These are phyloP conservation scores for Argynnis bischoffii DNA, from an alignment of 2,888 invertebrate species.

Conservation along the genomic window DNA sequence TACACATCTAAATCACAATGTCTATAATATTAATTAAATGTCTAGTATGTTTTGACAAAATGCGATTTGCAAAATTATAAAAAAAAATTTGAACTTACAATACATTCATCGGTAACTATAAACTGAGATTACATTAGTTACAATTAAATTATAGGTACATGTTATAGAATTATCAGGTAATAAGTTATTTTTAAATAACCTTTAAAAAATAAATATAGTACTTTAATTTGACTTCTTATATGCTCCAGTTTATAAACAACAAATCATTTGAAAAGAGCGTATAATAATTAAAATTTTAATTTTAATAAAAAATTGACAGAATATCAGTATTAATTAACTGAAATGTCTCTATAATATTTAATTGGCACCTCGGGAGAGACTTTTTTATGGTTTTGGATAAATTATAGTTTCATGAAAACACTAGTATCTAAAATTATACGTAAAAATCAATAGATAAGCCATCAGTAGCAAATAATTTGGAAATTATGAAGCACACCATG, in stretches of 20 bases:
- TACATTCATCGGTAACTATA: slow-evolving; percentile 43
- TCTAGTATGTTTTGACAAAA: slow-evolving; percentile 39
- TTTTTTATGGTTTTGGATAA: neutral
- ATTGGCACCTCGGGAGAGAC: slow-evolving; percentile 47
- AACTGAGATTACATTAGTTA: slow-evolving; percentile 45
- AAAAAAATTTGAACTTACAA: slow-evolving; percentile 39
- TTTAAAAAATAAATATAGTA: neutral
- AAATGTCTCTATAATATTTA: slow-evolving; percentile 31
- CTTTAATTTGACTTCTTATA: slow-evolving; percentile 19
- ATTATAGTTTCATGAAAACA: neutral
- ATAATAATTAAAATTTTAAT: slow-evolving; percentile 5
- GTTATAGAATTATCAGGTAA: slow-evolving; percentile 2
- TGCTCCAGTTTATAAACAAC: slow-evolving; percentile 11
- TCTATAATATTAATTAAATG: slow-evolving; percentile 37
- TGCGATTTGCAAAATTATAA: slow-evolving; percentile 30
- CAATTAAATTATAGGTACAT: slow-evolving; percentile 30
- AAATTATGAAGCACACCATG: neutral
- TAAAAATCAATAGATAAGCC: neutral
- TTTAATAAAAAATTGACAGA: slow-evolving; percentile 34
- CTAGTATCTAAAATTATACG: neutral
- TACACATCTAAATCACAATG: slow-evolving; percentile 45
- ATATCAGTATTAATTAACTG: slow-evolving; percentile 16
- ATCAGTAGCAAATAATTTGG: neutral
- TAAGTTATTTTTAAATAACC: neutral
- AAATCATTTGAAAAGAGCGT: slow-evolving; percentile 6